phyloP scores from a whole-genome alignment of 2,797 vertebrate genomes.

The Vultur gryphus region DNA sequence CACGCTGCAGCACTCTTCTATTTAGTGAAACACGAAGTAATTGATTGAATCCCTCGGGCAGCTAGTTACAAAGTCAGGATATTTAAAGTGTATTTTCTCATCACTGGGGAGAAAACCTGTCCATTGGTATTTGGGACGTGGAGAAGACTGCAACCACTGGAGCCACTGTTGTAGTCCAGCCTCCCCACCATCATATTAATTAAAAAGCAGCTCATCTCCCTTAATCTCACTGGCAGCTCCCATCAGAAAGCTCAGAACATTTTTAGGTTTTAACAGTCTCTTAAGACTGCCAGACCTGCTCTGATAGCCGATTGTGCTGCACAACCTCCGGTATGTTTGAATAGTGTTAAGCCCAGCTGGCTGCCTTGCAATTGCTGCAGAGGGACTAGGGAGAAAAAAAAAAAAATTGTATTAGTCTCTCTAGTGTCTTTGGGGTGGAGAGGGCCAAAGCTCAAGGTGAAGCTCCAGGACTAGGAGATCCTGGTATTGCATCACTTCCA shows the following conservation, averaged over 20 bases:
- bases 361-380: neutral
- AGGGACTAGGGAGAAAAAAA: neutral
- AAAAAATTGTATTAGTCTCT: neutral
- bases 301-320: neutral
- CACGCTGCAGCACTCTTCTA: fast-evolving
- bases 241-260: neutral
- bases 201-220: neutral
- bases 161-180: neutral
- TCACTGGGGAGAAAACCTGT: neutral
- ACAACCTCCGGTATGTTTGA: neutral
- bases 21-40: neutral
- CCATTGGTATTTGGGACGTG: neutral
- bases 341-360: neutral
- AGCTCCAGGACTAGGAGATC: neutral
- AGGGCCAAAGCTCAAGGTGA: neutral
- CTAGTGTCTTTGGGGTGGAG: neutral
- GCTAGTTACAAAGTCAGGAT: neutral
- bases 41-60: neutral
- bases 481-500: neutral
- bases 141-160: neutral
- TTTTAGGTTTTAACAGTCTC: neutral
- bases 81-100: neutral
- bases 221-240: neutral
- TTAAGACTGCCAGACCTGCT: neutral
- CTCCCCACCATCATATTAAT: neutral